These are phyloP conservation scores for Osmoderma eremita DNA, from an alignment of 2,888 invertebrate species.

Conservation along the genomic window DNA sequence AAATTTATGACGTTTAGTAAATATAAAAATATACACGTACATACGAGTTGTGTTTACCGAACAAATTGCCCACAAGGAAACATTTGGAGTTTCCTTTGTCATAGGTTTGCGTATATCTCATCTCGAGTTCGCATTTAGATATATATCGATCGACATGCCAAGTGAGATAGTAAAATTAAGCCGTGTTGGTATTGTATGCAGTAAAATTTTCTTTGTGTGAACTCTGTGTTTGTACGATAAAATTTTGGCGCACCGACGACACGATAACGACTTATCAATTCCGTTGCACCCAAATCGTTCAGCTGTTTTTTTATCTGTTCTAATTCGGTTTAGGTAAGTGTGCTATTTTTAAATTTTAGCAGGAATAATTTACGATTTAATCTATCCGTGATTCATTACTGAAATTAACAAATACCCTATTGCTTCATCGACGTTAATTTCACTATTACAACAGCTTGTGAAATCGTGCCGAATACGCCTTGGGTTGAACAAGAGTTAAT, in stretches of 20 bases:
- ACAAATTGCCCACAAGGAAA: constrained; percentile 11
- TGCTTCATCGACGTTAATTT: too few species aligned
- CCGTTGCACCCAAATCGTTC: constrained; percentile 26
- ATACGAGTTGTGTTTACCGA: too few species aligned
- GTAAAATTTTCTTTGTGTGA: constrained; percentile 29
- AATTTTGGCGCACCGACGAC: constrained; percentile 33
- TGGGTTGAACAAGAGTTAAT: too few species aligned
- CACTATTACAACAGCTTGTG: too few species aligned
- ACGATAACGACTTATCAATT: constrained; percentile 30
- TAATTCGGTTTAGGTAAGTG: neutral
- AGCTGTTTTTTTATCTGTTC: constrained; percentile 28
- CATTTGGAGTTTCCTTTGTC: constrained; percentile 25
- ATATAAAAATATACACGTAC: too few species aligned
- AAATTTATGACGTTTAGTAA: too few species aligned
- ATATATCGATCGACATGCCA: constrained; percentile 12
- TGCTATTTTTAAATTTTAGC: neutral
- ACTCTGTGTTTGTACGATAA: constrained; percentile 31
- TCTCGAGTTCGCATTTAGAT: constrained; percentile 1
- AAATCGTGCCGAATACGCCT: too few species aligned
- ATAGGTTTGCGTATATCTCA: constrained; percentile 13
- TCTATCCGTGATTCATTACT: too few species aligned
- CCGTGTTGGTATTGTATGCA: neutral
- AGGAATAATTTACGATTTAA: too few species aligned
- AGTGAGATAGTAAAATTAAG: constrained; percentile 8
- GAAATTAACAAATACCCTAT: too few species aligned